Evolutionary conservation across 2,113 vertebrate species (phyloP), one percentile per base, ranked within the genome.

Genomic region (Chlorodrepanis virens): DNA sequence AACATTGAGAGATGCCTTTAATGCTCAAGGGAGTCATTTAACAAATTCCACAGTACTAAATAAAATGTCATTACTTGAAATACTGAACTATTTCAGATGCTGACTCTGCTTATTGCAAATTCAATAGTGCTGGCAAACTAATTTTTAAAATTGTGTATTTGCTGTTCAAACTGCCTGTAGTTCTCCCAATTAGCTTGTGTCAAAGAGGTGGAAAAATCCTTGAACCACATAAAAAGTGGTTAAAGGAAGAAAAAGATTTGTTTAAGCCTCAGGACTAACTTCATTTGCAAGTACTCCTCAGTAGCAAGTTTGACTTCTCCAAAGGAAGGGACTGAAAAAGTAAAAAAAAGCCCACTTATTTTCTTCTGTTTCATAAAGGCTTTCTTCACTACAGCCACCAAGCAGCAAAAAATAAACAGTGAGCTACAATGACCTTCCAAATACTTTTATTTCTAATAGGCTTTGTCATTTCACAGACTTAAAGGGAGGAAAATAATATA

Each of bases 31-130:
- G 97, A 98, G 90, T 86, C 87, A 97, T 97, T 98, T 97, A 98
- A 97, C 97, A 97, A 96, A 97, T 97, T 97, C 97, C 89, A 96
- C 92, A 97, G 94, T 88, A 96, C 98, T 98, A 98, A 98, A 98
- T 98, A 98, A 98, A 98, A 98, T 95, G 97, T 97, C 97, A 97
- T 97, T 97, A 97, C 95, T 97, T 98, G 96, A 98, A 98, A 98
- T 97, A 97, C 94, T 59, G 90, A 97, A 98, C 96, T 97, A 96
- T 97, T 98, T 98, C 96, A 97, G 97, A 98, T 97, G 97, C 97
- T 98, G 98, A 98, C 97, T 97, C 93, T 92, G 96, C 94, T 98
- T 97, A 97, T 61, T 97, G 96, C 94, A 98, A 98, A 98, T 98
- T 98, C 97, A 97, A 98, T 97, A 98, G 94, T 93, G 94, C 95